Evolutionary conservation across 2,888 invertebrate genomes (phyloP).

Genomic region (Nomada goodeniana): DNA sequence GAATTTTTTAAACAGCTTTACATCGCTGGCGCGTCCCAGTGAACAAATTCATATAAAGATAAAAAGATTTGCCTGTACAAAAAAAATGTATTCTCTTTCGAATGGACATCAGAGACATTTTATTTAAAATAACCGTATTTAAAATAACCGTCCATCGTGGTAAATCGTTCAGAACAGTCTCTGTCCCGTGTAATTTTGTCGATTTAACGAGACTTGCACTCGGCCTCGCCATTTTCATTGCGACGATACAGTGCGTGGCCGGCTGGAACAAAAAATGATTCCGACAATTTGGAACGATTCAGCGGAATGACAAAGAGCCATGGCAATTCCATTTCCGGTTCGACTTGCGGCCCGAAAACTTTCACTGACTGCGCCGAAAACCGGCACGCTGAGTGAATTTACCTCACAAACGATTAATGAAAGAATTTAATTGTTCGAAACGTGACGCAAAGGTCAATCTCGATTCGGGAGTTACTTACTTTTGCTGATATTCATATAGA

Average conservation of each 20-base stretch:
- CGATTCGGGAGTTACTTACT: not conserved
- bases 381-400: not conserved
- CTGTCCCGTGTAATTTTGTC: constrained; percentile 38
- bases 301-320: constrained; percentile 29
- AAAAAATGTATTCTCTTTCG: constrained; percentile 5
- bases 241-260: constrained; percentile 33
- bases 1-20: not conserved
- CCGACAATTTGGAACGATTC: constrained; percentile 40
- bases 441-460: not conserved
- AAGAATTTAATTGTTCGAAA: not conserved
- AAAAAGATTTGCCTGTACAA: not conserved
- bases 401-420: not conserved
- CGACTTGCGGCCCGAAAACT: not conserved
- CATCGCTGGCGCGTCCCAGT: too few relatives aligned
- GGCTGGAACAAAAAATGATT: constrained; percentile 36
- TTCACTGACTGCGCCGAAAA: constrained; percentile 9
- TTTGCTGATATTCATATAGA: too few relatives aligned
- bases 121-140: constrained; percentile 27
- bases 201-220: constrained; percentile 40
- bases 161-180: constrained; percentile 22
- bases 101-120: constrained; percentile 10
- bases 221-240: constrained; percentile 28
- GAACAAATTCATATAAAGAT: not conserved
- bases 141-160: constrained; percentile 19
- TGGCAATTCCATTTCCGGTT: constrained; percentile 24